Percentiles rank a stretch among this genome's conserved stretches.
These are phyloP conservation scores for Bugula neritina DNA, from an alignment of 2,888 invertebrate genomes.

Conservation along the genomic window DNA sequence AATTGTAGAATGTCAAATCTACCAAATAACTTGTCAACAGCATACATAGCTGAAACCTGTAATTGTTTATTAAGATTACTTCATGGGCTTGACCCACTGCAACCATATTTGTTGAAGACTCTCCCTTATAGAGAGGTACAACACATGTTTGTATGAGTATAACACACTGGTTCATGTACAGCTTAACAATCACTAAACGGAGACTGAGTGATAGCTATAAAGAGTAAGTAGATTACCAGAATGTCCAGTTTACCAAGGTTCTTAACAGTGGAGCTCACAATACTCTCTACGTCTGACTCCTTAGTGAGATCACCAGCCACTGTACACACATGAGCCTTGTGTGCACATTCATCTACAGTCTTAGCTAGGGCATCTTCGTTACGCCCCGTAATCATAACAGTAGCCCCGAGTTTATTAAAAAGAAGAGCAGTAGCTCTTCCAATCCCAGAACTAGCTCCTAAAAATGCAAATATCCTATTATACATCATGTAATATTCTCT, in stretches of 20 bases:
- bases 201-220: too few species aligned
- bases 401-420: constrained; percentile 48
- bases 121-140: too few species aligned
- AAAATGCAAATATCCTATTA: constrained; percentile 7
- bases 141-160: too few species aligned
- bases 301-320: constrained; percentile 6
- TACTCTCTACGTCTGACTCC: constrained; percentile 12
- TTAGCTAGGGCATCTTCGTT: constrained; percentile 43
- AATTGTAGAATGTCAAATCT: not conserved
- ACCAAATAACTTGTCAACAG: not conserved
- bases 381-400: constrained; percentile 46
- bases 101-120: too few species aligned
- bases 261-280: not conserved
- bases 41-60: too few species aligned
- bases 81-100: too few species aligned
- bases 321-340: not conserved
- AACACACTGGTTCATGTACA: too few species aligned
- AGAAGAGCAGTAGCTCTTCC: constrained; percentile 49
- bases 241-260: constrained; percentile 5
- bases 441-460: constrained; percentile 52
- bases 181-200: too few species aligned
- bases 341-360: constrained; percentile 38
- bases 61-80: too few species aligned
- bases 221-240: too few species aligned
- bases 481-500: too few species aligned